phyloP scores from a whole-genome alignment of 2,797 vertebrate species.

The Saxicola maurus region DNA sequence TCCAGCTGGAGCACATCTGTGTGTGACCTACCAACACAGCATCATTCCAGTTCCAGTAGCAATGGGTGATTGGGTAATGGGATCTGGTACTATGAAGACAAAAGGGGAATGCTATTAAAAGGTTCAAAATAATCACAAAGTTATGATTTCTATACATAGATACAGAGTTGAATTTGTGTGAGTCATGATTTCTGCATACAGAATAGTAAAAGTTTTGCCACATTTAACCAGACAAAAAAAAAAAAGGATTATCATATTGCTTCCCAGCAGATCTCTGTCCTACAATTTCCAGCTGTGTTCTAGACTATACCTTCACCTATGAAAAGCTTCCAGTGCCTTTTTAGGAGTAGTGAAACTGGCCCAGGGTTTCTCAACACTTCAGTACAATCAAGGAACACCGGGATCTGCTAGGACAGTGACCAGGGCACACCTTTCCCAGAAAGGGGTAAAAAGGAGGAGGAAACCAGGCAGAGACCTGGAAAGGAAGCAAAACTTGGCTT shows the following conservation, averaged over 20 bases:
- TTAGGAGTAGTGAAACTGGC: background rate
- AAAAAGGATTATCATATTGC: background rate
- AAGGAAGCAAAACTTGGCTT: background rate
- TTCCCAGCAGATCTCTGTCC: background rate
- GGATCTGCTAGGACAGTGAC: background rate
- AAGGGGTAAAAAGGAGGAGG: background rate
- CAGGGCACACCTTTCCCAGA: background rate
- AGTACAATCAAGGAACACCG: background rate
- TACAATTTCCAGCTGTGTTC: background rate
- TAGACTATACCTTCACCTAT: background rate
- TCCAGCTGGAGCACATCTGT: background rate
- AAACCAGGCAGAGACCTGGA: background rate
- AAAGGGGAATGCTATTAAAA: background rate
- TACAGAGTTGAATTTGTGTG: background rate
- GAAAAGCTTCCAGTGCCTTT: background rate
- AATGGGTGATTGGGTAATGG: background rate
- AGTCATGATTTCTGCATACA: background rate
- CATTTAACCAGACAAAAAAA: background rate
- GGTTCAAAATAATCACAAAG: background rate
- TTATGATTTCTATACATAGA: background rate
- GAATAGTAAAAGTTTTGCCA: background rate
- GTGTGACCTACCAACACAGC: background rate
- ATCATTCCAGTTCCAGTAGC: background rate
- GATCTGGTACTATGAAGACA: background rate
- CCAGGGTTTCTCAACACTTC: background rate